Evolutionary conservation across 2,797 vertebrate genomes (phyloP), one percentile per base, ranked within the genome.

Genomic region (Okamejei kenojei): DNA sequence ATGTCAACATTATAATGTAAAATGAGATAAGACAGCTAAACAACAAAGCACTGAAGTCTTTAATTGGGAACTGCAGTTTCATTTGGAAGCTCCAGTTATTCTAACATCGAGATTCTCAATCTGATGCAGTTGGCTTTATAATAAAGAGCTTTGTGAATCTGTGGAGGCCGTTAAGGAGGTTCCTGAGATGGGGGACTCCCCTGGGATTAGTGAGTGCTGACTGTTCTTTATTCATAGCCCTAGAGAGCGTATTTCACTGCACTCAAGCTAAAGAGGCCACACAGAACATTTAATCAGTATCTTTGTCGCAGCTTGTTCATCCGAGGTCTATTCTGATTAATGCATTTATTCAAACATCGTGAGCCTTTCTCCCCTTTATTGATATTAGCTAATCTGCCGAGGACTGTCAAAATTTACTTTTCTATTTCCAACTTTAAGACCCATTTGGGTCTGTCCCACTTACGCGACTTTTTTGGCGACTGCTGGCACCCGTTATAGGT

Each of bases 181-280:
- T 80, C 23, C 19, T 68, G 58, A 73, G 61, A 68, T 2, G 58
- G 21, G 78, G 78, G 9, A 45, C 29, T 74, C 68, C 61, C 58
- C 58, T 78, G 38, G 78, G 78, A 45, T 61, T 93, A 61, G 17
- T n/a, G 35, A 38, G 23, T 68, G 73, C 38, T 23, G 13, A 61
- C 58, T 84, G 58, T 81, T 93, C 77, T 68, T 79, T 93, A 63
- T 61, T 82, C 74, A 45, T 82, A 84, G 29, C 65, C 21, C 93
- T n/a, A 21, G 26, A 65, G 73, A 90, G 38, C 71, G 29, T 32
- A 35, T 63, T 78, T 80, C 23, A 78, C 68, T 58, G 61, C 78
- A 82, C 17, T 93, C 26, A 32, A 65, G 19, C 21, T 63, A 93
- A 65, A 88, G 29, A 68, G 61, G 11, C 63, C 7, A 68, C 32